Evolutionary conservation across 2,113 vertebrate species (phyloP), one percentile per base, ranked within the genome.

Genomic region (Bubalus kerabau): DNA sequence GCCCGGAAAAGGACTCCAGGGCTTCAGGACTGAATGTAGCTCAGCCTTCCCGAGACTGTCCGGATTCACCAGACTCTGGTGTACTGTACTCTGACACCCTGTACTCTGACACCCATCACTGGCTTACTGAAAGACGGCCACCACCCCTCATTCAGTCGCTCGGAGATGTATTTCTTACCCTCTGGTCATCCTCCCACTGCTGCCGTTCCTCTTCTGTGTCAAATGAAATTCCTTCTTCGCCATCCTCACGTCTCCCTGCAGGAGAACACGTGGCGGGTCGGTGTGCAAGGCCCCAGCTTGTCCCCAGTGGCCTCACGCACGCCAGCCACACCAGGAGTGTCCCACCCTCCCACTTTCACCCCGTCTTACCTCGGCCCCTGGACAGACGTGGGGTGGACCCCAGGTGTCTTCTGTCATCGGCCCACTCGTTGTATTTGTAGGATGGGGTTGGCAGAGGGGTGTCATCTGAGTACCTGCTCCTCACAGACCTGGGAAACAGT

Each of bases 401-500:
- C 78, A 99, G 97, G 96, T 99, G 99, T 81, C 98, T 99, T 89
- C 99, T 98, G 98, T 99, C 99, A 32, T 99, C 99, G 7, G 99
- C 99, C 99, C 99, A 99, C 56, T 99, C 99, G 0, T 99, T 99
- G 98, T 99, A 99, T 95, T 99, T 99, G 97, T 99, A 99, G 0
- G 99, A 99, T 0, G 99, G 99, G 1, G 99, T 99, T 1, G 99
- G 99, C 84, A 99, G 96, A 0, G 99, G 99, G 0, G 99, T 99
- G 98, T 99, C 99, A 0, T 99, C 99, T 0, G 98, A 98, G 97
- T 99, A 99, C 50, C 98, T 99, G 96, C 99, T 99, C 98, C 99
- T 99, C 84, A 99, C 98, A 94, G 99, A 99, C 98, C 99, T 99
- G 97, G 78, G 67, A 95, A 36, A 97, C 7, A 97, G 62, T 26